Evolutionary conservation across 2,113 vertebrate species (phyloP).

Genomic region (Mustelus asterias): DNA sequence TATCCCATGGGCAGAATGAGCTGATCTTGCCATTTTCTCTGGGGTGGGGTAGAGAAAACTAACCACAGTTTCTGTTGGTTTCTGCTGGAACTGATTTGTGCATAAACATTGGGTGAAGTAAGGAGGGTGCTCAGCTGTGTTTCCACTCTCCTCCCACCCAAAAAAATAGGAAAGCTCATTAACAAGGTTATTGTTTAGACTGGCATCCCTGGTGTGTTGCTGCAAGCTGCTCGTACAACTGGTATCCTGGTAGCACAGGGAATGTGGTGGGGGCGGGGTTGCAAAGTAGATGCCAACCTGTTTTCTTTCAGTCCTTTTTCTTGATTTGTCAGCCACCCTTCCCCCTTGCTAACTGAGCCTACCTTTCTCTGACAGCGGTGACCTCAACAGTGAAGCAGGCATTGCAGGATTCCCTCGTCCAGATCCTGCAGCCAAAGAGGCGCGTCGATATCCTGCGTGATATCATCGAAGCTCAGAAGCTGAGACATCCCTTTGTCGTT

Average conservation of each 20-base stretch:
- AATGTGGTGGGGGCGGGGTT: background rate
- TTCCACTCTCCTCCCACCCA: background rate
- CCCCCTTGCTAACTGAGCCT: background rate
- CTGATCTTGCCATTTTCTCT: background rate
- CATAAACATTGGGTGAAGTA: background rate
- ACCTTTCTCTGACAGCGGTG: conserved; percentile 63
- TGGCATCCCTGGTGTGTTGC: background rate
- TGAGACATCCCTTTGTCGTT: conserved; percentile 79
- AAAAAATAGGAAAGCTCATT: background rate
- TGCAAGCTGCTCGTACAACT: background rate
- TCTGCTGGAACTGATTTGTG: background rate
- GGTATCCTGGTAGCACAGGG: no score
- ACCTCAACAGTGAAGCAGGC: conserved; percentile 92
- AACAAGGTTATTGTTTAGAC: background rate
- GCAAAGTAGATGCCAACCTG: fast-evolving
- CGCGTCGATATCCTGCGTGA: conserved; percentile 87
- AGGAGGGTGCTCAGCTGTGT: background rate
- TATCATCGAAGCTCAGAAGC: conserved; percentile 84
- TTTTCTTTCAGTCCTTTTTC: fast-evolving
- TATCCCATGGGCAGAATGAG: background rate
- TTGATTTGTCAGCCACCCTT: background rate
- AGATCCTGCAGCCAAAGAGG: conserved; percentile 95
- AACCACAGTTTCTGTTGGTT: background rate
- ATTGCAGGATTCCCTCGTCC: conserved; percentile 90
- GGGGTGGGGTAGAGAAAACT: background rate